Conservation (phyloP, 2,113 vertebrate species). For the Oenanthe melanoleuca region DNA sequence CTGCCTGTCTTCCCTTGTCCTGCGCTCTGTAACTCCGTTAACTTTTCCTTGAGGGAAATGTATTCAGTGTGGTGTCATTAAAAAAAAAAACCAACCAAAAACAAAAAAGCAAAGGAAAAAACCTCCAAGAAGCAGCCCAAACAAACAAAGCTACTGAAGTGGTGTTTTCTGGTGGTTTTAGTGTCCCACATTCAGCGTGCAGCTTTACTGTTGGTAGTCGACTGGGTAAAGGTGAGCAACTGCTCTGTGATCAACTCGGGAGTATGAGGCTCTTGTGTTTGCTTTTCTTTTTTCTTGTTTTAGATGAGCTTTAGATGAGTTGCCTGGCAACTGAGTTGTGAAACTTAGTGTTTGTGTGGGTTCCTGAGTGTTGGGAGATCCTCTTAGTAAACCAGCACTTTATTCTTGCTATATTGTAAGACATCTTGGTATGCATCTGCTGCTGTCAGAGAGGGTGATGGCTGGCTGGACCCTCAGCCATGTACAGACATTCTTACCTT, state of each 20-base stretch:
- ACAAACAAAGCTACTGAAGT: not conserved
- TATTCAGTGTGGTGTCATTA: not conserved
- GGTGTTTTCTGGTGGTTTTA: not conserved
- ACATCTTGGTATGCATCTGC: not conserved
- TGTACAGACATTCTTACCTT: not conserved
- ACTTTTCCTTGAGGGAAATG: not conserved
- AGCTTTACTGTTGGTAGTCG: not conserved
- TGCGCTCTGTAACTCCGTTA: accelerated
- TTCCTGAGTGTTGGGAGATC: not conserved
- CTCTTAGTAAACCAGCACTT: not conserved
- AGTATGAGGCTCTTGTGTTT: not conserved
- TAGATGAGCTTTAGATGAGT: not conserved
- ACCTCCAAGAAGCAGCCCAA: not conserved
- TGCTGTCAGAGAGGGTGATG: not conserved
- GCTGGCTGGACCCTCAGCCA: not conserved
- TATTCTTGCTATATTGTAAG: not conserved
- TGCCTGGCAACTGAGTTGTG: not conserved
- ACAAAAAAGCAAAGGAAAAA: no score
- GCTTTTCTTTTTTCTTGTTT: not conserved
- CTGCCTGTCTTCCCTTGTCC: accelerated
- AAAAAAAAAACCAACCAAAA: not conserved
- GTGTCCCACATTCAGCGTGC: not conserved
- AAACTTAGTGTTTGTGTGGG: not conserved
- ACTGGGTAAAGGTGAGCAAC: not conserved
- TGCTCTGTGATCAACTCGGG: not conserved